Base-by-base conservation (phyloP, 2,888 invertebrate species). In the Aspidiotus destructor region DNA sequence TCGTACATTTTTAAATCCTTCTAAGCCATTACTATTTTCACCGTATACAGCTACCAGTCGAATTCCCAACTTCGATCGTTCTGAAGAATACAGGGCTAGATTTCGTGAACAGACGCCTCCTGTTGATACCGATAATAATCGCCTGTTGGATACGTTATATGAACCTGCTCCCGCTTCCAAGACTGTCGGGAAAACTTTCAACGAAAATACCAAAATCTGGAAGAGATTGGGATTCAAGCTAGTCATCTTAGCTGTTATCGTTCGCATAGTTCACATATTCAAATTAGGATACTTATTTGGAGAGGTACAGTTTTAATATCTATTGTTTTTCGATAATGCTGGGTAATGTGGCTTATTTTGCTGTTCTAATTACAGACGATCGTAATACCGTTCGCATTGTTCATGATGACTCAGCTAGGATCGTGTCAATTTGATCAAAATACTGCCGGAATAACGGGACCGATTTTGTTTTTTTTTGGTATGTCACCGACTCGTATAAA, bases 191-290 rank as follows among this genome's bases (percentile, higher is more conserved):
- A 28, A 28, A 28, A 28, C 28, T 28, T 5, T 28, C 28, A 28
- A 54, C 17, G 17, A 17, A 15, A 58, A 40, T 58, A 16, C 40
- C 8, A 58, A 60, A 52, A 58, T 67, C n/a, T 67, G 67, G 67
- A 67, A 67, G 10, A 67, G 60, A 60, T 60, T 67, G 8, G 67
- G 67, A 42, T 67, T 67, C 60, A 67, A 67, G 52, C 48, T 67
- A 17, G 58, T 58, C 1, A 8, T 67, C 9, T 13, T 67, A 10
- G 67, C 67, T 15, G 60, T 67, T 28, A 60, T 67, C 44, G 67
- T 67, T 17, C 67, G 67, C 15, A 52, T 60, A 48, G 42, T 67
- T 9, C 67, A 67, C 48, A 67, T 67, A 17, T 67, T 67, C 15
- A 57, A 58, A 52, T n/a, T 67, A 28, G 67, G 67, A n/a, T 67